These are phyloP conservation scores for Phenacoccus solenopsis DNA, from an alignment of 1,140 invertebrate species.

Conservation along the genomic window DNA sequence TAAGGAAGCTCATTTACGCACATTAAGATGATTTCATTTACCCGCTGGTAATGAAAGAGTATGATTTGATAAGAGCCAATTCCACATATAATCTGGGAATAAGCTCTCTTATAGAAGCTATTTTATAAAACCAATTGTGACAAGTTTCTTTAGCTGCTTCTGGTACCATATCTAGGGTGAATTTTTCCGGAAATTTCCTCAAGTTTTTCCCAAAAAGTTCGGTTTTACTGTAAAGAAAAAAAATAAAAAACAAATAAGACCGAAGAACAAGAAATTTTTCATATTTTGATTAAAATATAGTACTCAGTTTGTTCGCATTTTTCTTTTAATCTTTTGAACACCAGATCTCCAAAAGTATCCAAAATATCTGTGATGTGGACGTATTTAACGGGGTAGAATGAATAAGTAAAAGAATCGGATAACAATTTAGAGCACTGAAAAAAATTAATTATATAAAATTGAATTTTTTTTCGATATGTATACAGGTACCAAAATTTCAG, in stretches of 20 bases:
- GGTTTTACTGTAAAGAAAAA: conserved; percentile 30
- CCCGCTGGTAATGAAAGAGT: conserved; percentile 63
- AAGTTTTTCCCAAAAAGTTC: conserved; percentile 35
- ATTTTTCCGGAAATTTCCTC: conserved; percentile 48
- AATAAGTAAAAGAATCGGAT: conserved; percentile 71
- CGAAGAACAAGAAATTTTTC: not conserved
- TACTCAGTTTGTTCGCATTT: conserved; percentile 57
- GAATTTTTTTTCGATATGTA: too few species aligned
- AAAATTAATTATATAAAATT: not conserved
- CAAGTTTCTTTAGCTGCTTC: conserved; percentile 91
- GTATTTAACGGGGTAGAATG: conserved; percentile 97
- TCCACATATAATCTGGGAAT: conserved; percentile 90
- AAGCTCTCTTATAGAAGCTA: conserved; percentile 90
- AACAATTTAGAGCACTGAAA: conserved; percentile 80
- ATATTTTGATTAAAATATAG: not conserved
- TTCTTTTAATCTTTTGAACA: conserved; percentile 70
- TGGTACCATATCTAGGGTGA: conserved; percentile 61
- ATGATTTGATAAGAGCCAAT: conserved; percentile 83
- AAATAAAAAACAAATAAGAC: conserved; percentile 19
- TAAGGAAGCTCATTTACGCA: too few species aligned
- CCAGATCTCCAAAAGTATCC: conserved; percentile 86
- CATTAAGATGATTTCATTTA: too few species aligned
- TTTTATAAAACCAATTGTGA: conserved; percentile 98
- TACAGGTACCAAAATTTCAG: not conserved
- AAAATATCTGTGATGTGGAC: conserved; percentile 90